A percentile compares a stretch with the other conserved stretches of the same genome.
These are phyloP conservation scores for Chlorospingus flavigularis DNA, from an alignment of 2,797 vertebrate species.

Conservation along the genomic window DNA sequence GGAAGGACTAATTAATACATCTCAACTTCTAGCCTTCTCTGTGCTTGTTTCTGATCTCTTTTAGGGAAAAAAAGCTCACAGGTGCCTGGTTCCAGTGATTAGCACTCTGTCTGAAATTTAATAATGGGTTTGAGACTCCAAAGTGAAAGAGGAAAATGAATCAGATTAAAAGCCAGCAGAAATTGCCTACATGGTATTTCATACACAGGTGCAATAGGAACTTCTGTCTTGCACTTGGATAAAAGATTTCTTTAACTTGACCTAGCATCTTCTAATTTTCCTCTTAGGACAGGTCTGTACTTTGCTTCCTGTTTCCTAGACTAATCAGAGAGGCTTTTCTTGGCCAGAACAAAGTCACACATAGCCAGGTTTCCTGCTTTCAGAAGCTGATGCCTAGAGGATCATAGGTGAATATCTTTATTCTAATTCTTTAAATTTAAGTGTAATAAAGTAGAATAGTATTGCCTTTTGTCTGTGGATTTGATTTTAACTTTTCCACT, in stretches of 20 bases:
- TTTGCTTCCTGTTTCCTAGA: neutral
- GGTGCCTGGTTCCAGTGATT: neutral
- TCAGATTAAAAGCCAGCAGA: neutral
- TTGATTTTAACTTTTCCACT: neutral
- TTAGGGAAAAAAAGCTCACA: neutral
- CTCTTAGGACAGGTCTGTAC: neutral
- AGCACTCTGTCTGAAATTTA: neutral
- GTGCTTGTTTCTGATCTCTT: neutral
- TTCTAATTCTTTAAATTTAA: neutral
- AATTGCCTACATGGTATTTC: neutral
- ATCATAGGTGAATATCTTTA: neutral
- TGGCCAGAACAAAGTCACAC: neutral
- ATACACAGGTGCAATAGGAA: neutral
- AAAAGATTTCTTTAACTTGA: neutral
- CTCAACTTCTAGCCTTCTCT: neutral
- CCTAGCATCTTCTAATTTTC: neutral
- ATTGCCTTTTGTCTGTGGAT: neutral
- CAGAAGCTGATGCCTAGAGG: neutral
- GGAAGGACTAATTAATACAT: neutral
- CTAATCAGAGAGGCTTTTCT: neutral
- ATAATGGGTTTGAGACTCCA: neutral
- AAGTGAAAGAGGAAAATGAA: neutral
- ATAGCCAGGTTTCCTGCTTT: neutral
- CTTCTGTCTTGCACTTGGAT: neutral
- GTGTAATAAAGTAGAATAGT: neutral